A percentile compares a stretch with the other conserved stretches of the same genome.
phyloP scores from a whole-genome alignment of 2,113 vertebrate genomes.

The Silurus meridionalis region DNA sequence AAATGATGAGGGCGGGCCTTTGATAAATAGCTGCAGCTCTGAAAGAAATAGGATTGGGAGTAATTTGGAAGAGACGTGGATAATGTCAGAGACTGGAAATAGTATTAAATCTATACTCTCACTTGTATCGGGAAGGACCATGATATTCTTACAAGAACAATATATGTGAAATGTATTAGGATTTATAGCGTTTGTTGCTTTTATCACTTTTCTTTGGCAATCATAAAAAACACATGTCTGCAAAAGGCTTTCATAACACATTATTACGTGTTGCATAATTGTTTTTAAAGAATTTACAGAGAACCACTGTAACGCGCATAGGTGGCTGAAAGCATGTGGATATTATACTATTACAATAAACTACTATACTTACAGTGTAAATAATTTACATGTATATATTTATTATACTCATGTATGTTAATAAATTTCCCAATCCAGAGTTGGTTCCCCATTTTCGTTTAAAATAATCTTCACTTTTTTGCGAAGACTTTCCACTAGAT shows the following conservation, averaged over 20 bases:
- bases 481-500: neutral
- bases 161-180: neutral
- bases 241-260: neutral
- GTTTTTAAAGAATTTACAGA: neutral
- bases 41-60: conserved; percentile 1
- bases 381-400: no score
- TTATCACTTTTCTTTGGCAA: neutral
- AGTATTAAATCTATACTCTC: conserved; percentile 1
- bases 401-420: neutral
- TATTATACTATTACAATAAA: neutral
- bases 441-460: neutral
- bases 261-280: neutral
- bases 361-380: no score
- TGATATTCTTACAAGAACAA: neutral
- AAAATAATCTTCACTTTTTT: neutral
- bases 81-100: neutral
- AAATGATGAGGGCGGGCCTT: conserved; percentile 9
- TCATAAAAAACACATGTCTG: neutral
- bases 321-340: neutral
- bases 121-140: neutral
- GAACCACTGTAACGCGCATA: neutral
- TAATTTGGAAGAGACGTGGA: conserved; percentile 16
- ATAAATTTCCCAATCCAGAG: neutral
- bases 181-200: neutral
- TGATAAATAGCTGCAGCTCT: conserved; percentile 41